Conservation (phyloP, 2,113 vertebrate genomes). For the Asarcornis scutulata region DNA sequence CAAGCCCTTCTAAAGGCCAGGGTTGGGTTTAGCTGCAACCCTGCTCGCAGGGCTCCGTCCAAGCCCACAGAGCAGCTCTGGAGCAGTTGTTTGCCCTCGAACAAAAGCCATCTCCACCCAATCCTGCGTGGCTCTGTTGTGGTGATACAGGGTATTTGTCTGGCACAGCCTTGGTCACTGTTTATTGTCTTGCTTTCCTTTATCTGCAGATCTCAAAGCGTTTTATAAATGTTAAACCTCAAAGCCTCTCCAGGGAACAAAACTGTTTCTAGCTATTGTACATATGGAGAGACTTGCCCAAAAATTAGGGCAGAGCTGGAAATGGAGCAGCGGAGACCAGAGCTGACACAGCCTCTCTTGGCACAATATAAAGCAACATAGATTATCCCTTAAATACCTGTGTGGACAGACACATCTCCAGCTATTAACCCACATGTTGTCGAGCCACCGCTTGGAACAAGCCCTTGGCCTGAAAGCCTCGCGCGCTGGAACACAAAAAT, state of each 20-base stretch:
- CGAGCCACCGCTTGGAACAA: not conserved
- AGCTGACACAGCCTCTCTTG: not conserved
- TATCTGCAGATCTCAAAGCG: constrained; percentile 52
- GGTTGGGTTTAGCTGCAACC: not conserved
- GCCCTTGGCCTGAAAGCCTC: not conserved
- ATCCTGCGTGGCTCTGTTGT: not conserved
- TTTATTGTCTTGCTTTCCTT: constrained; percentile 37
- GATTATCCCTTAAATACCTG: not conserved
- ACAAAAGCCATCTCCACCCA: constrained; percentile 49
- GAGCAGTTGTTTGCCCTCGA: not conserved
- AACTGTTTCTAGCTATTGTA: constrained; percentile 33
- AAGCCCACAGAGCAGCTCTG: not conserved
- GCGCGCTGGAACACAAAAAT: not conserved
- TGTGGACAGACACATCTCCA: not conserved
- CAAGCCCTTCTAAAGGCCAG: not conserved
- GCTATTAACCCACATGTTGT: not conserved
- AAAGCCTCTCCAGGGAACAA: constrained; percentile 25
- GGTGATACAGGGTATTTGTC: not conserved
- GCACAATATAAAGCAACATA: not conserved
- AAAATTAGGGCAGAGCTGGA: constrained; percentile 26
- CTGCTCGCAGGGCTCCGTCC: not conserved
- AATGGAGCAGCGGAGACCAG: not conserved
- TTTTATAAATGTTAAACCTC: constrained; percentile 49
- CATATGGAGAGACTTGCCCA: constrained; percentile 5
- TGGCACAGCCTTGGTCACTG: constrained; percentile 8